A percentile compares a stretch with the other conserved stretches of the same genome.
Conservation (phyloP, 2,113 vertebrate genomes). For the Sturnus vulgaris region DNA sequence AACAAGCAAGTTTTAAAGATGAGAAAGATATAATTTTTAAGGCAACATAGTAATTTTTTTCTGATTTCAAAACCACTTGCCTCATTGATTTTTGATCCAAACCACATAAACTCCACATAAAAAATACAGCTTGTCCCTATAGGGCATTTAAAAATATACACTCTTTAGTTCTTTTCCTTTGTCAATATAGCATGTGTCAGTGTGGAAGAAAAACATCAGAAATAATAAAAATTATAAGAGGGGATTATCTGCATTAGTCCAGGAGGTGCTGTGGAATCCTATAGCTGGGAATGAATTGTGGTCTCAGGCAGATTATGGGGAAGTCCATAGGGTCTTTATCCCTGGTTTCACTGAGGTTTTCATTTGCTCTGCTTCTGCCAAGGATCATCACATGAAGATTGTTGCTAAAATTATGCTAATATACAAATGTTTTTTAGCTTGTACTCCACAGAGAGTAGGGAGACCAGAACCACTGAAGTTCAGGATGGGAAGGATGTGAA, state of each 20-base stretch:
- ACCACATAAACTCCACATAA: slow-evolving; percentile 27
- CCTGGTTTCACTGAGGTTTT: background rate
- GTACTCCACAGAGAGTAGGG: background rate
- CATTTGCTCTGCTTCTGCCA: background rate
- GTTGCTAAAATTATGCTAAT: background rate
- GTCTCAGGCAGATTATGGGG: background rate
- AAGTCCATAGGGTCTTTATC: background rate
- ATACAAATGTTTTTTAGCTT: background rate
- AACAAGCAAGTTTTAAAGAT: slow-evolving; percentile 14
- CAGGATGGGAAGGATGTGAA: background rate
- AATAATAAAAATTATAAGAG: background rate
- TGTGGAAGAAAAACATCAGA: background rate
- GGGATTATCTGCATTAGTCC: background rate
- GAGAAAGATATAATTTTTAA: background rate
- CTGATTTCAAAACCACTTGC: slow-evolving; percentile 51
- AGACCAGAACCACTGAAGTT: background rate
- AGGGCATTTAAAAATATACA: slow-evolving; percentile 3
- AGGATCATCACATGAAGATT: background rate
- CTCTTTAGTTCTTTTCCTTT: background rate
- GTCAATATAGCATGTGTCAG: background rate
- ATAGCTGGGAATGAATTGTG: background rate
- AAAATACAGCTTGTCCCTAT: slow-evolving; percentile 4
- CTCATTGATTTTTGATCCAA: slow-evolving; percentile 56
- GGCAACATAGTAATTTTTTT: slow-evolving; percentile 47
- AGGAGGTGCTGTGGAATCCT: background rate